Conservation (phyloP, 2,797 vertebrate species). For the Xiphorhynchus erythropygius region DNA sequence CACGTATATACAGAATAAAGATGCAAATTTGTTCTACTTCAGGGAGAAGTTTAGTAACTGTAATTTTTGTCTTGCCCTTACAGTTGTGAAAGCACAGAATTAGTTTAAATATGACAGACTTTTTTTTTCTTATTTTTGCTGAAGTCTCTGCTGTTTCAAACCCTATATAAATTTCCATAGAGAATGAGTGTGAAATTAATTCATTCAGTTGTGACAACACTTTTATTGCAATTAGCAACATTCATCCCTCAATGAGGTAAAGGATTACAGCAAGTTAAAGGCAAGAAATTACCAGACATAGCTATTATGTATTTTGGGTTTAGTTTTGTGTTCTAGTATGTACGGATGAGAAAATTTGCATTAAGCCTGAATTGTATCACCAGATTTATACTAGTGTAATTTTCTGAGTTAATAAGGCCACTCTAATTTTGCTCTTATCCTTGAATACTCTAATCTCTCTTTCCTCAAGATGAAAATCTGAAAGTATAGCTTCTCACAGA, state of each 20-base stretch:
- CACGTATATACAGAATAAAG: neutral
- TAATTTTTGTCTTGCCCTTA: neutral
- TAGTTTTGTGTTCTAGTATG: neutral
- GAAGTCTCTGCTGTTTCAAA: neutral
- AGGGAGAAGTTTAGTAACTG: neutral
- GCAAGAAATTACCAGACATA: neutral
- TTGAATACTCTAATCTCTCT: neutral
- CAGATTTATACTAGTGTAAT: neutral
- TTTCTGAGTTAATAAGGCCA: constrained; percentile 13
- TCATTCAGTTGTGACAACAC: neutral
- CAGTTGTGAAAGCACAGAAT: neutral
- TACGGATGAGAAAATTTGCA: neutral
- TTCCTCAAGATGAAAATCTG: neutral
- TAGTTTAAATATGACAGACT: neutral
- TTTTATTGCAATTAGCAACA: constrained; percentile 9
- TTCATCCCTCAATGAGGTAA: neutral
- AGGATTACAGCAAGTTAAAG: neutral
- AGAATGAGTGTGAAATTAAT: neutral
- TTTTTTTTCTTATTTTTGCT: neutral
- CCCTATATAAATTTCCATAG: neutral
- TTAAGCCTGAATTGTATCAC: neutral
- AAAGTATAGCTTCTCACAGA: neutral
- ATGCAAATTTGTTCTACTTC: neutral
- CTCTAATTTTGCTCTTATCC: neutral
- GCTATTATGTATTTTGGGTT: neutral